Conservation (phyloP, 2,888 invertebrate species). For the Drosophila putrida region DNA sequence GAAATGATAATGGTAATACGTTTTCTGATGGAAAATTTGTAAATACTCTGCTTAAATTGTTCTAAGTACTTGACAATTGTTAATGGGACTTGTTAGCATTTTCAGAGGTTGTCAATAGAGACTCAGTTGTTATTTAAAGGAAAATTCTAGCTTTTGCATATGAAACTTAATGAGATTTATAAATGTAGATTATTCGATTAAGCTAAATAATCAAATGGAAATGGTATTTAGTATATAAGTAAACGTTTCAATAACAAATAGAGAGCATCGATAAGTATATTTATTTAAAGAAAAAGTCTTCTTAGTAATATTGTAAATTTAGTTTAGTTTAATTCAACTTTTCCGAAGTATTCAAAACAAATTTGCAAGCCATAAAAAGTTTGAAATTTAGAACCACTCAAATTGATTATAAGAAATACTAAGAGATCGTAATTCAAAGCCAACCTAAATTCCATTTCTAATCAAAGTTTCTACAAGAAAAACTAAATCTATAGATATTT, state of each 20-base stretch:
- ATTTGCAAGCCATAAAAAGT: neutral
- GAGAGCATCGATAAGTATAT: too few species aligned
- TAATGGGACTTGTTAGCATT: neutral
- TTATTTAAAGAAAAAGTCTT: too few species aligned
- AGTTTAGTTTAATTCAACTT: too few species aligned
- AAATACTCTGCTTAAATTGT: neutral
- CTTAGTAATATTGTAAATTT: too few species aligned
- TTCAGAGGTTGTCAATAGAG: neutral
- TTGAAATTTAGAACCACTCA: too few species aligned
- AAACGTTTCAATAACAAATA: too few species aligned
- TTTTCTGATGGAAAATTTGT: neutral
- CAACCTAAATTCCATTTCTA: neutral
- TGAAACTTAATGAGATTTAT: neutral
- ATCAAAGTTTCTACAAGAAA: neutral
- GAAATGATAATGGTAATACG: slow-evolving; percentile 6
- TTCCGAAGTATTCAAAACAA: too few species aligned
- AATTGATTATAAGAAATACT: too few species aligned
- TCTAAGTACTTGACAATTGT: neutral
- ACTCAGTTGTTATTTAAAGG: neutral
- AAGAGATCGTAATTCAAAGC: neutral
- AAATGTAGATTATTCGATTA: neutral
- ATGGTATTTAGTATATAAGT: neutral
- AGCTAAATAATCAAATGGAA: neutral
- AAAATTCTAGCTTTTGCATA: neutral
- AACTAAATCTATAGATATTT: slow-evolving; percentile 8